Percentiles rank a stretch among this genome's conserved stretches.
These are phyloP conservation scores for Drosophila atripex DNA, from an alignment of 2,888 invertebrate species.

Conservation along the genomic window DNA sequence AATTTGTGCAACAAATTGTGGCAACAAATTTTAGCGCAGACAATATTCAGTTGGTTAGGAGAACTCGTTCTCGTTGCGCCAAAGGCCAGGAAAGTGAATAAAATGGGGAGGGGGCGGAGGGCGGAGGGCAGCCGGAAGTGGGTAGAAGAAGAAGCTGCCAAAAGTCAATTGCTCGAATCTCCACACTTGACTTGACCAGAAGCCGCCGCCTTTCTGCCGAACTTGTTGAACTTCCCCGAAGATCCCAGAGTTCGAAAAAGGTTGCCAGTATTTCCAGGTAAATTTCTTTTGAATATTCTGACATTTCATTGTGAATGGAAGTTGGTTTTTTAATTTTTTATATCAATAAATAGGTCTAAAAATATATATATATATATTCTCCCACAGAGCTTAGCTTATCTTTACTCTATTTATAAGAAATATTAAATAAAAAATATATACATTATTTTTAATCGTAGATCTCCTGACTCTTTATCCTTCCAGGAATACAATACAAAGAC, in stretches of 20 bases:
- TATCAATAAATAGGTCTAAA: too few relatives aligned
- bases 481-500: constrained; percentile 84
- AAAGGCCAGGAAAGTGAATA: constrained; percentile 1
- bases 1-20: constrained; percentile 75
- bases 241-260: constrained; percentile 1
- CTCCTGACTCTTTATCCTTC: constrained; percentile 16
- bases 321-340: too few relatives aligned
- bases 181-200: constrained; percentile 35
- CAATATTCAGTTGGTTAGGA: constrained; percentile 42
- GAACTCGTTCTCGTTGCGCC: constrained; percentile 4
- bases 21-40: constrained; percentile 56
- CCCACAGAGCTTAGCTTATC: too few relatives aligned
- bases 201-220: background rate
- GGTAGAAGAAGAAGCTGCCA: constrained; percentile 32
- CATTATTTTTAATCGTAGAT: too few relatives aligned
- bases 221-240: constrained; percentile 32
- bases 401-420: too few relatives aligned
- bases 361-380: too few relatives aligned
- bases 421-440: too few relatives aligned
- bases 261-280: background rate
- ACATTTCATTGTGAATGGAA: too few relatives aligned
- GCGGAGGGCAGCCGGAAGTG: background rate
- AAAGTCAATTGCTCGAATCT: constrained; percentile 44
- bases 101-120: background rate
- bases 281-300: too few relatives aligned